Evolutionary conservation across 37 sponge, comb jelly and placozoan genomes (phyloP), one percentile per base, ranked within the genome.

Genomic region (Cladorhizidae sp.): DNA sequence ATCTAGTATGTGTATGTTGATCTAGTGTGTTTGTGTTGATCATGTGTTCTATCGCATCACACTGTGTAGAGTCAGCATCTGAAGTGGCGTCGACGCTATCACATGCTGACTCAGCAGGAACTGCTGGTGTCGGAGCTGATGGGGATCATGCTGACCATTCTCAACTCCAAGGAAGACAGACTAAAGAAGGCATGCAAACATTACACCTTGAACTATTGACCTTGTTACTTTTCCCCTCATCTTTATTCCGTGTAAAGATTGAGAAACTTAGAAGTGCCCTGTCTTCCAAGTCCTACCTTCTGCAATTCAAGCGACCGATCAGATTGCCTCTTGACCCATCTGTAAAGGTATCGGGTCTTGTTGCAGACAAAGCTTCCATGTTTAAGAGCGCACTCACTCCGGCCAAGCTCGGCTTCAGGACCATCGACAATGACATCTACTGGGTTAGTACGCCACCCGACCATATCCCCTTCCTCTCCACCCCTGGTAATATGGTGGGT

Each of bases 381-480:
- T 94, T 92, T 76, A 99, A 99, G 87, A 99, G 99, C 78, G 87
- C 88, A 25, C 72, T 96, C 49, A 88, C 88, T 82, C 99, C 99
- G 0, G 79, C 88, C 25, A 64, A 84, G 52, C 58, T 99, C 14
- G 67, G 87, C 32, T 99, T 99, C 85, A 85, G 57, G 62, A 95
- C 96, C 5, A 63, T 43, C 35, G 72, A 80, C 3, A 84, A 83
- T 8, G 59, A 85, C 6, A 82, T 85, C 31, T 98, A 95, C 67
- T 85, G 68, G 69, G 95, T 94, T 64, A 76, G 72, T 71, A 14
- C 39, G 6, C 7, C 29, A 67, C 69, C 3, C n/a, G 12, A 17
- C 62, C 29, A 61, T 12, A 61, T 17, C 62, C 62, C 62, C 12
- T 61, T 61, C 6, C 62, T n/a, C 69, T 36, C 41, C 7, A 7